Base-by-base conservation (phyloP, 2,888 invertebrate genomes). In the Caenorhabditis zanzibari region DNA sequence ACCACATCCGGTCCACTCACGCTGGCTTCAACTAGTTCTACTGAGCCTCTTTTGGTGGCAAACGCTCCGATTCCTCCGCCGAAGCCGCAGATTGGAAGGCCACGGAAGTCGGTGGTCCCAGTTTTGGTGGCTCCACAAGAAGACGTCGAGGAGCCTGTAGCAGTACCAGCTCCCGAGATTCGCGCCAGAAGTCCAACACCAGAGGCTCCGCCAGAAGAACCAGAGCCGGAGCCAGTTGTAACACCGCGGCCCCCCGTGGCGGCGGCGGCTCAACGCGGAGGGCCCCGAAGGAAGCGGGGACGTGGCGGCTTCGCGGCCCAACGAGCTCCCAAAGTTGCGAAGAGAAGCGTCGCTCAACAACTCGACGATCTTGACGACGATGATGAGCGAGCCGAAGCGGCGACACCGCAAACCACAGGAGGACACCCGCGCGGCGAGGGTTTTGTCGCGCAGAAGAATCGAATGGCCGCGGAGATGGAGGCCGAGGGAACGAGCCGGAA, bases 381-480 rank as follows among this genome's bases (percentile, higher is more conserved):
- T 26, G 76, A 64, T 1, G 47, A 58, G 9, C n/a, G 19, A 1
- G n/a, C n/a, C n/a, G n/a, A n/a, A n/a, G n/a, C n/a, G n/a, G 12
- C 69, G 6, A 41, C 61, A 22, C 28, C 54, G 19, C 19, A 24
- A 5, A 0, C 69, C 9, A 54, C 49, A n/a, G 54, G 63, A 0
- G 19, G 47, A 4, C 24, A 49, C 19, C 38, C 19, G 10, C 47
- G 47, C 6, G 47, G 54, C 26, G 54, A 54, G 14, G 54, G 54
- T 0, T 54, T 24, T 14, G 22, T 26, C 22, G 24, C 24, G 9
- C 69, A 69, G 12, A 77, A 77, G 22, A 26, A 22, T 0, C 61
- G 77, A 32, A 44, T 77, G 69, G 52, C 54, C 9, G 68, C 41
- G 22, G 12, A 38, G 4, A 59, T 71, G 63, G 71, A 71, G 24